Conservation (phyloP, 1,140 invertebrate species). For the Cheumatopsyche charites region DNA sequence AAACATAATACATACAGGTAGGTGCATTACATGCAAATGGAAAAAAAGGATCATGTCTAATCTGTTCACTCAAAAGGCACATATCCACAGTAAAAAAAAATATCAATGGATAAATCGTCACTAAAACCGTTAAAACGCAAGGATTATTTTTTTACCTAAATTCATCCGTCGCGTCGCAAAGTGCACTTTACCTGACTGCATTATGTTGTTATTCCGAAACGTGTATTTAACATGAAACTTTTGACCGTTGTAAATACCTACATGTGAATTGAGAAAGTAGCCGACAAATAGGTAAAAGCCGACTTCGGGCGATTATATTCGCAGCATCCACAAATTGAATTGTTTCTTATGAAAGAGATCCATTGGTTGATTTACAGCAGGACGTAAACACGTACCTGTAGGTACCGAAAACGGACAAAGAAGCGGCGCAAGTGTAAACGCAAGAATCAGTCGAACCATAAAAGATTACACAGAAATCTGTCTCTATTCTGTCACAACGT, state of each 20-base stretch:
- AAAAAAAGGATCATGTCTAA: too few relatives aligned
- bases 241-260: background rate
- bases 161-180: too few relatives aligned
- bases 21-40: too few relatives aligned
- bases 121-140: constrained; percentile 9
- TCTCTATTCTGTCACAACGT: too few relatives aligned
- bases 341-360: background rate
- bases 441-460: too few relatives aligned
- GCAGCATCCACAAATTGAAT: background rate
- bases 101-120: too few relatives aligned
- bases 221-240: background rate
- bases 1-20: too few relatives aligned
- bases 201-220: background rate
- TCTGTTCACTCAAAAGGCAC: too few relatives aligned
- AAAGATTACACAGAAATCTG: too few relatives aligned
- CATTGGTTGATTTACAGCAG: constrained; percentile 7
- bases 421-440: too few relatives aligned
- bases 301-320: background rate
- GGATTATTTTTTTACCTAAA: background rate
- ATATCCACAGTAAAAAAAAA: too few relatives aligned
- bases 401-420: background rate
- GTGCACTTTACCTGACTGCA: background rate
- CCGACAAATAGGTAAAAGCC: background rate
- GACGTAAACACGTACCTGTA: background rate
- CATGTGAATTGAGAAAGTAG: background rate